These are phyloP conservation scores for Rhea pennata DNA, from an alignment of 2,113 vertebrate genomes.

Conservation along the genomic window DNA sequence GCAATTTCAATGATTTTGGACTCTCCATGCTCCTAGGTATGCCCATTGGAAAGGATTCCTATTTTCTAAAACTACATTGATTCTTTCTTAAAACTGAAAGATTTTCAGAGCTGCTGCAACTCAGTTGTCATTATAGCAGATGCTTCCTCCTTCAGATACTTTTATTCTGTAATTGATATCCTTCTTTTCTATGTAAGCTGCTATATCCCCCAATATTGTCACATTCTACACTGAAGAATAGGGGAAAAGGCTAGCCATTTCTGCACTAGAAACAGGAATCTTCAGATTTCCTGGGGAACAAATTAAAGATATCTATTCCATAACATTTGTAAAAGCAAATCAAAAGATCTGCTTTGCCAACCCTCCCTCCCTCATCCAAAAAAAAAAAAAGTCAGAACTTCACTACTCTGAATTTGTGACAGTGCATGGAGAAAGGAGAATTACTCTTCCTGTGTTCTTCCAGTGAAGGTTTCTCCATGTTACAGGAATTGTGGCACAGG, in stretches of 20 bases:
- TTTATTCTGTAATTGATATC: background rate
- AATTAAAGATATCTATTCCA: background rate
- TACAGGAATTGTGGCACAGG: accelerated
- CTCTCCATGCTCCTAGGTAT: background rate
- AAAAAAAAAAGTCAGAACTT: background rate
- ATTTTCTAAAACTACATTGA: background rate
- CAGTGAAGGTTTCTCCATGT: background rate
- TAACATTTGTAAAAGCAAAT: background rate
- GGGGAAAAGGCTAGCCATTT: background rate
- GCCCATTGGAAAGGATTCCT: background rate
- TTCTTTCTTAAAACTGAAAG: background rate
- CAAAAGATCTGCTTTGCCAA: background rate
- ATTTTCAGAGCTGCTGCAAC: background rate
- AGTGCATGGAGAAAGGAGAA: background rate
- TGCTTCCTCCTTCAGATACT: background rate
- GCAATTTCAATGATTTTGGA: background rate
- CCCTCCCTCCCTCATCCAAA: background rate
- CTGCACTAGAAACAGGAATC: background rate
- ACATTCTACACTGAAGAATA: background rate
- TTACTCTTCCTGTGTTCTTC: background rate
- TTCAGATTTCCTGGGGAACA: background rate
- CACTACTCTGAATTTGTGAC: background rate
- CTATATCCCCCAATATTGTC: background rate
- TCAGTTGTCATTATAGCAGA: background rate
- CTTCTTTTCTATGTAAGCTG: background rate